Conservation (phyloP, 2,113 vertebrate genomes). For the Himantopus leucocephalus region DNA sequence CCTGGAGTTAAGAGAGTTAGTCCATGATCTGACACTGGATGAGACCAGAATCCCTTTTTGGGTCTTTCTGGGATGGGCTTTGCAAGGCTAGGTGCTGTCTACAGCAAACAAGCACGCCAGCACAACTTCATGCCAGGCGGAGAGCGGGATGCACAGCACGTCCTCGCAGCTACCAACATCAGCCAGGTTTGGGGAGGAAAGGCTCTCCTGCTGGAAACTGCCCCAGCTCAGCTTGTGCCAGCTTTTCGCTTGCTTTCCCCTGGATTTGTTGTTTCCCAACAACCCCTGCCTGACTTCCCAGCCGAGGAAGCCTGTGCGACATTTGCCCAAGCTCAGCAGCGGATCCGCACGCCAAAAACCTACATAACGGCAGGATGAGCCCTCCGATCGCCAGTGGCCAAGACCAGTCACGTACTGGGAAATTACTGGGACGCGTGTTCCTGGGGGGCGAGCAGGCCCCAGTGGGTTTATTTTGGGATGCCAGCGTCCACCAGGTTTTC, state of each 20-base stretch:
- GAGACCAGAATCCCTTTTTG: not conserved
- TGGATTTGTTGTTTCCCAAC: not conserved
- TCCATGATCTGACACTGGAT: not conserved
- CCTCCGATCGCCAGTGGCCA: not conserved
- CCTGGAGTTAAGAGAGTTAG: not conserved
- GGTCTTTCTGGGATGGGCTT: not conserved
- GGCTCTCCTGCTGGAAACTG: not conserved
- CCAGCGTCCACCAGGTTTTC: not conserved
- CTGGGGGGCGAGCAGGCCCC: not conserved
- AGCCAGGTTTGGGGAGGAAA: not conserved
- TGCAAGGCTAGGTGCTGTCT: not conserved
- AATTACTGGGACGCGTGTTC: not conserved
- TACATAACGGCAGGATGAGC: not conserved
- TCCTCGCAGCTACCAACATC: not conserved
- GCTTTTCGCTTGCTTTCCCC: not conserved
- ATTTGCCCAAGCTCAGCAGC: not conserved
- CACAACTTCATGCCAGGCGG: not conserved
- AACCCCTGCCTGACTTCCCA: not conserved
- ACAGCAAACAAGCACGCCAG: not conserved
- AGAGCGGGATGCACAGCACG: not conserved
- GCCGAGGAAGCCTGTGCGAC: not conserved
- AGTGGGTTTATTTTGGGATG: not conserved
- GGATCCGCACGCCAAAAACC: not conserved
- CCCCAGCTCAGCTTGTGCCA: not conserved
- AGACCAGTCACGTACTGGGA: rapidly evolving